Evolutionary conservation across 2,888 invertebrate genomes (phyloP).

Genomic region (Thyatira batis): DNA sequence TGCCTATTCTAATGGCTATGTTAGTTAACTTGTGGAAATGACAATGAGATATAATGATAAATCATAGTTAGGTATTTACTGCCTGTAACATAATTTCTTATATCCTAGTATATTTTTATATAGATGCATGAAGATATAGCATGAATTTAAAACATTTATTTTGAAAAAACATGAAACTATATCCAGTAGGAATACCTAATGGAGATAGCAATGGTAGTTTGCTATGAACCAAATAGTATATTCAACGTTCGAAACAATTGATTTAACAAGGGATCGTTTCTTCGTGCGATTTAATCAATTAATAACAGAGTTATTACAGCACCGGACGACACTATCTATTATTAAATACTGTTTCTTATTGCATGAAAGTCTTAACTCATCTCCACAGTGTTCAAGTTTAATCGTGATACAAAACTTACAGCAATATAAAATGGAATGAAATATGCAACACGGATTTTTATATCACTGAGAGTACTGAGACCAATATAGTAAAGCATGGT

Average conservation of each 20-base stretch:
- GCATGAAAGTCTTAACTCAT: conserved; percentile 35
- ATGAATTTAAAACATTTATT: background rate
- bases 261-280: conserved; percentile 8
- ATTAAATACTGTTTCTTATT: conserved; percentile 60
- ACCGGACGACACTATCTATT: conserved; percentile 54
- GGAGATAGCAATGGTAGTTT: background rate
- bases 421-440: no score
- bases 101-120: background rate
- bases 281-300: conserved; percentile 57
- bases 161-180: background rate
- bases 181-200: no score
- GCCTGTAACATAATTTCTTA: no score
- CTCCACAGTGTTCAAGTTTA: conserved; percentile 34
- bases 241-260: background rate
- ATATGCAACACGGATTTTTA: no score
- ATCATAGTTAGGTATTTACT: no score
- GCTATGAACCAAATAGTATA: background rate
- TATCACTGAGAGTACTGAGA: no score
- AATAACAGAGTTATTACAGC: conserved; percentile 44
- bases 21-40: no score
- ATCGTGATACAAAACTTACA: no score
- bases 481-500: background rate
- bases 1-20: no score
- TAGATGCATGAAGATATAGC: background rate
- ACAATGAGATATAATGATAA: no score